Percentiles rank a stretch among this genome's conserved stretches.
Conservation (phyloP, 2,113 vertebrate species). For the Gadus macrocephalus region DNA sequence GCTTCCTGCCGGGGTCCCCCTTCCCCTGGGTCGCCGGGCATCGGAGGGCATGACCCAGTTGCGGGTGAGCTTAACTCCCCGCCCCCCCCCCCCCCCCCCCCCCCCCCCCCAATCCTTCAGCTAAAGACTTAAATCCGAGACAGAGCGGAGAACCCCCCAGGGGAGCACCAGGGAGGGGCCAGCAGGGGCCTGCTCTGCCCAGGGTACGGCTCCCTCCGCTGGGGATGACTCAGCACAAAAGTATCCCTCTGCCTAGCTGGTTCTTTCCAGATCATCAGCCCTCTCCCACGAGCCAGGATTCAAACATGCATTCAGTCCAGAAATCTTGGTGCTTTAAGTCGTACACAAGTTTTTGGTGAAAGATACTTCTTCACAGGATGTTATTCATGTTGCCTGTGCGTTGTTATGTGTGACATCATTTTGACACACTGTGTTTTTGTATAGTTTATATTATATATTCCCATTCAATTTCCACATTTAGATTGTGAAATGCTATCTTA, state of each 20-base stretch:
- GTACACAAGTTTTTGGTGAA: too few relatives aligned
- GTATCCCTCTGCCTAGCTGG: conserved; percentile 35
- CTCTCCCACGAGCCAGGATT: conserved; percentile 30
- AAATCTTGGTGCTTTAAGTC: too few relatives aligned
- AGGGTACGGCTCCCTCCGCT: conserved; percentile 37
- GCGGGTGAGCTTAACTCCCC: too few relatives aligned
- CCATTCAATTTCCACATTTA: too few relatives aligned
- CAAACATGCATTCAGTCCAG: conserved; percentile 19
- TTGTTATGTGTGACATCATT: too few relatives aligned
- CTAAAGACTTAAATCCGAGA: background rate
- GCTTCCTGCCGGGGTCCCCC: conserved; percentile 13
- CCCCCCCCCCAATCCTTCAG: background rate
- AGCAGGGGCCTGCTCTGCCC: conserved; percentile 36
- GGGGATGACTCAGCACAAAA: conserved; percentile 63
- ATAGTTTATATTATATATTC: too few relatives aligned
- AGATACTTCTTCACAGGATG: too few relatives aligned
- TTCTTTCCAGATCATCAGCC: conserved; percentile 47
- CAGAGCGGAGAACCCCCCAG: conserved; percentile 12
- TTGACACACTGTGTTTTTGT: too few relatives aligned
- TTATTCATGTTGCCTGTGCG: too few relatives aligned
- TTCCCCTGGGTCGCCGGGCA: background rate
- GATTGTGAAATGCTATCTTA: too few relatives aligned
- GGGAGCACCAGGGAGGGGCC: conserved; percentile 39
- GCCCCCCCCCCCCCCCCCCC: background rate
- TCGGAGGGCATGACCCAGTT: background rate